Evolutionary conservation across 2,113 vertebrate genomes (phyloP).

Genomic region (Rhagologus leucostigma): DNA sequence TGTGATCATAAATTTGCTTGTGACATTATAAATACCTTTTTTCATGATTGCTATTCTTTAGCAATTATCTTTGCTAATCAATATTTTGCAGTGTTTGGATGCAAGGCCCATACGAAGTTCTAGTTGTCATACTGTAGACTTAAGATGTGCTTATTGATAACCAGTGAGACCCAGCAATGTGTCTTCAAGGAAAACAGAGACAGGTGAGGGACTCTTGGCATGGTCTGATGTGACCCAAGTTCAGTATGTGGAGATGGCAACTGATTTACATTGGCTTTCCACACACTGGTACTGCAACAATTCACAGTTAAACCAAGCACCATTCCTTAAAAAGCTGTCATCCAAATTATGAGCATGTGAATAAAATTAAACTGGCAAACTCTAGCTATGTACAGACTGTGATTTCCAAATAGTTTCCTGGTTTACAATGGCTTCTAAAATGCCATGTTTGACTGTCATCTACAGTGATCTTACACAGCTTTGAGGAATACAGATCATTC

Average conservation of each 20-base stretch:
- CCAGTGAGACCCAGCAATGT: background rate
- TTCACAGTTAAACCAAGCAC: background rate
- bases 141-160: background rate
- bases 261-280: background rate
- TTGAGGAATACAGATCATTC: background rate
- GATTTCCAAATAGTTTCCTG: background rate
- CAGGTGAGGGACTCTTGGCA: background rate
- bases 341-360: background rate
- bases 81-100: background rate
- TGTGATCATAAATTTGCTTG: background rate
- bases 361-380: background rate
- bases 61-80: background rate
- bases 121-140: background rate
- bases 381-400: background rate
- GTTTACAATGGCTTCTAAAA: background rate
- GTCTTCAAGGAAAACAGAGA: background rate
- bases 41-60: background rate
- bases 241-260: background rate
- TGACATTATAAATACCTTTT: background rate
- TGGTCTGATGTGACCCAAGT: background rate
- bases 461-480: background rate
- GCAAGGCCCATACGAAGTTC: background rate
- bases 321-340: background rate
- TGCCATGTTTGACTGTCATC: accelerated
- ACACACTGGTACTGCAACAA: background rate